A percentile compares a stretch with the other conserved stretches of the same genome.
These are phyloP conservation scores for Darevskia mixta DNA, from an alignment of 2,797 vertebrate species.

Conservation along the genomic window DNA sequence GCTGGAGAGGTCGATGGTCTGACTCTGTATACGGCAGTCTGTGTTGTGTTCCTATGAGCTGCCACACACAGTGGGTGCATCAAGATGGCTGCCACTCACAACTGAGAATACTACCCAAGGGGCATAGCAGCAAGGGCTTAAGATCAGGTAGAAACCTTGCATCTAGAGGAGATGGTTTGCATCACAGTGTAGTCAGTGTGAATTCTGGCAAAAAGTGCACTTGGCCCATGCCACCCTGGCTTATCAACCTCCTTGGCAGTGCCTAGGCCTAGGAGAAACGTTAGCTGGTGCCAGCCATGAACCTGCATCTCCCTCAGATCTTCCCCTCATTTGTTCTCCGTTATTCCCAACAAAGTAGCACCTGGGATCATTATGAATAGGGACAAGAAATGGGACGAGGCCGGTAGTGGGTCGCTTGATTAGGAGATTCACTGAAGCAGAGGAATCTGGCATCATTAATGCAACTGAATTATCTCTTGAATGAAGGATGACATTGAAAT, in stretches of 20 bases:
- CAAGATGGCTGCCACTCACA: background rate
- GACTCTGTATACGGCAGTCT: background rate
- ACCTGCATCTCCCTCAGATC: background rate
- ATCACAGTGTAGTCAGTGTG: background rate
- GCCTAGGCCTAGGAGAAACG: background rate
- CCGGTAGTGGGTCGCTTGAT: background rate
- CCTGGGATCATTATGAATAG: background rate
- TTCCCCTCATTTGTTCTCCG: fast-evolving
- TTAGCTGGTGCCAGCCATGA: background rate
- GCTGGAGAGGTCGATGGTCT: background rate
- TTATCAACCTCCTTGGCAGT: background rate
- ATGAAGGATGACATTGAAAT: background rate
- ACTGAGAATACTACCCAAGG: background rate
- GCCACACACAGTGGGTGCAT: too few species aligned
- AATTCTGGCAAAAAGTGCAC: background rate
- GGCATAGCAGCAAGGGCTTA: background rate
- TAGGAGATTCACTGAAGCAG: constrained; percentile 25
- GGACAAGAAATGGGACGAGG: background rate
- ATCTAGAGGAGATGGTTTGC: background rate
- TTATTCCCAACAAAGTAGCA: constrained; percentile 17
- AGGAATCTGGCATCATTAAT: background rate
- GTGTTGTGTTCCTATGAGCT: too few species aligned
- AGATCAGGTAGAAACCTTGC: background rate
- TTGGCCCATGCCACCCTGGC: background rate
- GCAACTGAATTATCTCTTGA: background rate